Conservation (phyloP, 2,888 invertebrate genomes). For the Sphaerophoria rueppellii region DNA sequence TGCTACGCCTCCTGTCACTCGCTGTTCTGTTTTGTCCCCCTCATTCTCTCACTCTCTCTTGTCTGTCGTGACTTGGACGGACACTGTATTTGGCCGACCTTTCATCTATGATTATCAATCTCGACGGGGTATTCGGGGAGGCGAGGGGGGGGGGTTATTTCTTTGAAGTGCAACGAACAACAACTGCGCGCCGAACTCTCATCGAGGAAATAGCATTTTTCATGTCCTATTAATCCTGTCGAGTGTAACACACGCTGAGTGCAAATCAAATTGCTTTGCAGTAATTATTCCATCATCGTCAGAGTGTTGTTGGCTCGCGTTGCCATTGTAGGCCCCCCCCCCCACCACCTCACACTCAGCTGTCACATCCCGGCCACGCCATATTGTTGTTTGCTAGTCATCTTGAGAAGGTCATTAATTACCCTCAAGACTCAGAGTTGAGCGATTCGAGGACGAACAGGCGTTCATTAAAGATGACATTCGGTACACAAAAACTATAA, state of each 20-base stretch:
- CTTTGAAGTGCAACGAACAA: slow-evolving; percentile 26
- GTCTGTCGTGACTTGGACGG: too few species aligned
- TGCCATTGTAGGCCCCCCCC: slow-evolving; percentile 13
- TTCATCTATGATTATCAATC: slow-evolving; percentile 50
- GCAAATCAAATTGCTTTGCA: slow-evolving; percentile 72
- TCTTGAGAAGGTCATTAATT: slow-evolving; percentile 74
- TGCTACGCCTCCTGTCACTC: slow-evolving; percentile 69
- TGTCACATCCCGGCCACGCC: slow-evolving; percentile 73
- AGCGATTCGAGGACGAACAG: slow-evolving; percentile 70
- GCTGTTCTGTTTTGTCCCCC: neutral
- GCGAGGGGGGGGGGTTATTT: neutral
- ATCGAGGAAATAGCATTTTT: slow-evolving; percentile 66
- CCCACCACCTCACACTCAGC: slow-evolving; percentile 48
- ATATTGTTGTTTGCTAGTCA: slow-evolving; percentile 70
- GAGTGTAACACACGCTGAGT: slow-evolving; percentile 69
- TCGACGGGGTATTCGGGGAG: slow-evolving; percentile 13
- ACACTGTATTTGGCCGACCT: slow-evolving; percentile 40
- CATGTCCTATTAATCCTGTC: slow-evolving; percentile 73
- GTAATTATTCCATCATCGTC: slow-evolving; percentile 74
- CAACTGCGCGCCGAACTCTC: slow-evolving; percentile 19
- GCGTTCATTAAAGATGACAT: slow-evolving; percentile 73
- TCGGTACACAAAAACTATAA: slow-evolving; percentile 39
- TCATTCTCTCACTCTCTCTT: neutral
- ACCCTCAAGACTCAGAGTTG: slow-evolving; percentile 61
- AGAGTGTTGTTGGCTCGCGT: slow-evolving; percentile 7